Conservation (phyloP, 2,797 vertebrate genomes). For the Acrossocheilus fasciatus region DNA sequence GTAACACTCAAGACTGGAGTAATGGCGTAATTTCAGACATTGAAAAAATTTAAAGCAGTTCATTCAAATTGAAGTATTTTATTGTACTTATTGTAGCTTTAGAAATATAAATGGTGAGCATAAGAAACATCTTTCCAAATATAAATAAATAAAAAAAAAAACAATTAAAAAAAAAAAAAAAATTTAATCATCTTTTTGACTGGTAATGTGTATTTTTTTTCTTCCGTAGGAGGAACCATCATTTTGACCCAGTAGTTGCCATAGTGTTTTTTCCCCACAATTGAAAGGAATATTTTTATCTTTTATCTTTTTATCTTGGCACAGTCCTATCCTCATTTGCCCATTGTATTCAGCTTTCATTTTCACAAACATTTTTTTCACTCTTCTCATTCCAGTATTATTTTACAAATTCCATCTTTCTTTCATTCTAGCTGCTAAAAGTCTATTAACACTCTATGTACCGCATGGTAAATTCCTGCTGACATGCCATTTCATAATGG, state of each 20-base stretch:
- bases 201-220: neutral
- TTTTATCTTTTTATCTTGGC: neutral
- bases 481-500: constrained; percentile 1
- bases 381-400: neutral
- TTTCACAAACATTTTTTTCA: neutral
- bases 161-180: no score
- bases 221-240: no score
- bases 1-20: no score
- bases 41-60: no score
- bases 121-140: neutral
- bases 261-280: neutral
- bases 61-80: neutral
- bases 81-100: neutral
- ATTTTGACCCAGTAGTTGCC: neutral
- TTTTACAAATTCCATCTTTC: neutral
- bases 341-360: neutral
- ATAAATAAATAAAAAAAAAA: neutral
- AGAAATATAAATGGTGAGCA: neutral
- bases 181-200: neutral
- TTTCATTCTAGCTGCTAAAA: neutral
- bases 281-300: neutral
- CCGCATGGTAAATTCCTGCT: constrained; percentile 10
- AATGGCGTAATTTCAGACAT: no score
- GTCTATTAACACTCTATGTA: constrained; percentile 8
- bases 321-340: neutral